These are phyloP conservation scores for Pectinophora gossypiella DNA, from an alignment of 1,140 invertebrate genomes.

Conservation along the genomic window DNA sequence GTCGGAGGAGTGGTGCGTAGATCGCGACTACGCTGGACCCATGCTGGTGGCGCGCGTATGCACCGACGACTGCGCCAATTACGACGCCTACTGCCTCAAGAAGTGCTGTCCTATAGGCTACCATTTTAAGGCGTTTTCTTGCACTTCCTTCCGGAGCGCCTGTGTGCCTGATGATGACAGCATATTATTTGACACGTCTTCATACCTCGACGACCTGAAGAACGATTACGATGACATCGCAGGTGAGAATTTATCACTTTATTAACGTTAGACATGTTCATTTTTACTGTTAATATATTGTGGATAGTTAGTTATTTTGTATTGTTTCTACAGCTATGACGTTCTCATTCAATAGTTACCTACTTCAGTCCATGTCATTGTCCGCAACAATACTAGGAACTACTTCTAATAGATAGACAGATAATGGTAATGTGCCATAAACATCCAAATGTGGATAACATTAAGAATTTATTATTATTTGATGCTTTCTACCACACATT, in stretches of 20 bases:
- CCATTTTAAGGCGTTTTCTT: slow-evolving; percentile 37
- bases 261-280: no score
- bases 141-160: slow-evolving; percentile 33
- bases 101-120: slow-evolving; percentile 69
- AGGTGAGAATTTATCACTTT: no score
- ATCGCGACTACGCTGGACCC: slow-evolving; percentile 28
- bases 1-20: slow-evolving; percentile 63
- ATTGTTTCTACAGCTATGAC: no score
- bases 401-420: no score
- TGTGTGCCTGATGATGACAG: slow-evolving; percentile 40
- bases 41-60: slow-evolving; percentile 52
- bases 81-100: slow-evolving; percentile 50
- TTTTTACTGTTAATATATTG: no score
- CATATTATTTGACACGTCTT: slow-evolving; percentile 36
- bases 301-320: no score
- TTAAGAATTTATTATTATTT: slow-evolving; percentile 1
- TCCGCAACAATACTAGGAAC: no score
- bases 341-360: no score
- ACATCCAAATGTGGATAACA: no score
- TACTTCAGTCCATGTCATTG: no score
- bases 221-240: slow-evolving; percentile 21
- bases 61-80: slow-evolving; percentile 37
- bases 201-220: slow-evolving; percentile 27
- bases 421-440: no score
- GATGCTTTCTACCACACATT: no score